phyloP scores from a whole-genome alignment of 2,797 vertebrate species.

The Thaleichthys pacificus region DNA sequence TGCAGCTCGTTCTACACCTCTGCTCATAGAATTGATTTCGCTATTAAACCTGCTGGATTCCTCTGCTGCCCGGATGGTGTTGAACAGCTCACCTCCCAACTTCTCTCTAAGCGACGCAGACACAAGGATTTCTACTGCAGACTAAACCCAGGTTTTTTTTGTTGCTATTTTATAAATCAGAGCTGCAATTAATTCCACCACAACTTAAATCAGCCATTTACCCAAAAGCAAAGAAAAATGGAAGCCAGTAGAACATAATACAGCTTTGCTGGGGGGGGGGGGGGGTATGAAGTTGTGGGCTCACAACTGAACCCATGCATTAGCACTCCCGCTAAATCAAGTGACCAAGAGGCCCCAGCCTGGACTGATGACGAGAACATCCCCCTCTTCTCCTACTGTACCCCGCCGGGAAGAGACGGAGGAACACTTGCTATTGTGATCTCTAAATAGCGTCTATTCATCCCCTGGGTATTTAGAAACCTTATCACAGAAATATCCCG shows the following conservation, averaged over 20 bases:
- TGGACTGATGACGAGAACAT: slow-evolving; percentile 65
- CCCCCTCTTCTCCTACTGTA: slow-evolving; percentile 47
- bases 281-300: slow-evolving; percentile 62
- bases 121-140: slow-evolving; percentile 52
- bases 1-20: slow-evolving; percentile 23
- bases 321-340: slow-evolving; percentile 71
- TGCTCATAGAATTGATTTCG: slow-evolving; percentile 50
- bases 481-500: slow-evolving; percentile 79
- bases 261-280: slow-evolving; percentile 66
- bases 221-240: slow-evolving; percentile 51
- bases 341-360: slow-evolving; percentile 67
- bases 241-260: slow-evolving; percentile 54
- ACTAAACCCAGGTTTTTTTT: slow-evolving; percentile 40
- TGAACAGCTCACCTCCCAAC: slow-evolving; percentile 58
- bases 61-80: slow-evolving; percentile 47
- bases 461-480: slow-evolving; percentile 74
- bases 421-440: slow-evolving; percentile 72
- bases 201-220: slow-evolving; percentile 63
- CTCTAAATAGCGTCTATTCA: slow-evolving; percentile 76
- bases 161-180: slow-evolving; percentile 58
- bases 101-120: slow-evolving; percentile 60
- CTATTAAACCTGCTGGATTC: slow-evolving; percentile 50
- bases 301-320: slow-evolving; percentile 72
- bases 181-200: slow-evolving; percentile 57
- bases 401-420: slow-evolving; percentile 67